phyloP scores from a whole-genome alignment of 2,113 vertebrate genomes.

The Aegithalos caudatus region DNA sequence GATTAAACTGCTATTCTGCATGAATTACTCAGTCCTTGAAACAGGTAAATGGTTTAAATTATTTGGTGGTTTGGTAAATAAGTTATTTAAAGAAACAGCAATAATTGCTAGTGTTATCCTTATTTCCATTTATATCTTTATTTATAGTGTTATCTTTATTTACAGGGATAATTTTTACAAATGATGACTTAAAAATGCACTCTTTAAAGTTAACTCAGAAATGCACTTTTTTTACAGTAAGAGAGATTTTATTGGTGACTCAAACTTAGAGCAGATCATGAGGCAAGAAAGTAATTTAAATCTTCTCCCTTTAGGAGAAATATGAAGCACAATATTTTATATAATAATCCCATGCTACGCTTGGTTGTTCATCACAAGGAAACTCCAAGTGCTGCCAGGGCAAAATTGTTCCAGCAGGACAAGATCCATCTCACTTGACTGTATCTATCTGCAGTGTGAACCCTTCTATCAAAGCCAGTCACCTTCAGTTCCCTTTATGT shows the following conservation, averaged over 20 bases:
- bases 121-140: too few relatives aligned
- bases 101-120: background rate
- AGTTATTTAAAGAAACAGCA: background rate
- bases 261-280: background rate
- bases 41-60: background rate
- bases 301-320: background rate
- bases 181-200: background rate
- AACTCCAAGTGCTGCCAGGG: background rate
- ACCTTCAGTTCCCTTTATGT: background rate
- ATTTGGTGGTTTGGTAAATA: background rate
- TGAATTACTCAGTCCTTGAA: background rate
- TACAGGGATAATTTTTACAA: background rate
- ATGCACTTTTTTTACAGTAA: background rate
- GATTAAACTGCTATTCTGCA: background rate
- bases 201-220: background rate
- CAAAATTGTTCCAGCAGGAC: background rate
- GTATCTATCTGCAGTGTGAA: background rate
- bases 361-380: background rate
- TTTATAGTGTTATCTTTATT: background rate
- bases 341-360: background rate
- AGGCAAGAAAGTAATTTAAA: background rate
- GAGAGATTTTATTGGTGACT: background rate
- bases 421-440: background rate
- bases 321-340: background rate
- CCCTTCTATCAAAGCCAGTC: background rate